Evolutionary conservation across 2,113 vertebrate genomes (phyloP), one percentile per base, ranked within the genome.

Genomic region (Todiramphus saurophagus): DNA sequence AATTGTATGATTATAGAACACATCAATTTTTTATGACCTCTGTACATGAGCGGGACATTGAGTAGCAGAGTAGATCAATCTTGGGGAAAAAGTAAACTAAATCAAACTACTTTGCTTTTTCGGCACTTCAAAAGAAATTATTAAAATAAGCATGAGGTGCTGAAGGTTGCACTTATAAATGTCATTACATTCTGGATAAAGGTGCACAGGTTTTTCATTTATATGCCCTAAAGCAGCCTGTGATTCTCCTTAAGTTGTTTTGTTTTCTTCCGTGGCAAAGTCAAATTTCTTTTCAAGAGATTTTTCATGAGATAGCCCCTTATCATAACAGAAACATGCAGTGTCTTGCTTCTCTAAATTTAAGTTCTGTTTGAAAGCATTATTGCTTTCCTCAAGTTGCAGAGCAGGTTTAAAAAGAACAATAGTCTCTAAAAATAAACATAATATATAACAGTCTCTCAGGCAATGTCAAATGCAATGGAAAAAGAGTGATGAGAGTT

Each of bases 391-490:
- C 74, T 93, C 68, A 80, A 93, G 30, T 77, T 91, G 60, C 75
- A 96, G 64, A 94, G 64, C 77, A 91, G 67, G 60, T 87, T 96
- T 93, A 96, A 96, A 89, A 72, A 97, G 94, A 97, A 95, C 87
- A 91, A 96, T 88, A 95, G 94, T 75, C 91, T 93, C 96, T 97
- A 97, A 98, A 98, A 98, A 98, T 97, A 98, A 98, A 96, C 63
- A 96, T 95, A 97, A 97, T 97, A 95, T 95, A 82, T 91, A 97
- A 94, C 78, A 86, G 60, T 92, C 84, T 97, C 81, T 95, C 95
- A 87, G 72, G 87, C 90, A 95, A 84, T 92, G 96, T 98, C 98
- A 98, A 97, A 97, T 87, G 84, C 89, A 97, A 96, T 91, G 87
- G 78, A 70, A 89, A 96, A 95, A 98, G 92, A 97, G 55, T 89